Evolutionary conservation across 2,797 vertebrate species (phyloP), one percentile per base, ranked within the genome.

Genomic region (Eulemur mongoz): DNA sequence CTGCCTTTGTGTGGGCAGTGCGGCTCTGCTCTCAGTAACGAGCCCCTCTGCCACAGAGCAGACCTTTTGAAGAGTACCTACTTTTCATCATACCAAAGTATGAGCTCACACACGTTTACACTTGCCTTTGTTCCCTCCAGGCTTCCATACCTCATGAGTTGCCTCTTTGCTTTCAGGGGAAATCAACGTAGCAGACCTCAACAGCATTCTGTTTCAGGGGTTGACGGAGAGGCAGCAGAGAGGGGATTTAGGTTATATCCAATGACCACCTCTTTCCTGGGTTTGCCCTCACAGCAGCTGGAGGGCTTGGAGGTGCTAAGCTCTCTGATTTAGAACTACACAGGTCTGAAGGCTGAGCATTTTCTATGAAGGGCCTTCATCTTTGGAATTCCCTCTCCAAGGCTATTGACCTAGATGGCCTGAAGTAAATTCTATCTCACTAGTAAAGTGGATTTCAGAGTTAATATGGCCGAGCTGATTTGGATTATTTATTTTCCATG

Each of bases 21-120:
- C 97, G 97, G 97, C 97, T 98, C 98, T 97, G 98, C 98, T 98
- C 83, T 96, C 97, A 97, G 97, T 98, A 98, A 98, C 98, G 98
- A 97, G 97, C 98, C 98, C 98, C 98, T 98, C 97, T 98, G 98
- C 98, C 98, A 97, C 97, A 98, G 97, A 98, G 96, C 97, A 97
- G 98, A 97, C 98, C 97, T 98, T 98, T 98, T 98, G 96, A 98
- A 98, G 97, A 97, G 95, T 98, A 92, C 75, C 98, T 95, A 96
- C 98, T 98, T 98, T 98, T 98, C 98, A 97, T 98, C 97, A 97
- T 98, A 94, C 98, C 98, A 98, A 98, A 96, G 98, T 79, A 96
- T 95, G 97, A 98, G 89, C 97, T 98, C 52, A 89, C 97, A 98
- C 85, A 96, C 96, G 94, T 98, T 98, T 95, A 96, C 87, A 92